Percentiles rank a stretch among this genome's conserved stretches.
Evolutionary conservation across 2,888 invertebrate species (phyloP).

Genomic region (Cataglyphis altisquamis): DNA sequence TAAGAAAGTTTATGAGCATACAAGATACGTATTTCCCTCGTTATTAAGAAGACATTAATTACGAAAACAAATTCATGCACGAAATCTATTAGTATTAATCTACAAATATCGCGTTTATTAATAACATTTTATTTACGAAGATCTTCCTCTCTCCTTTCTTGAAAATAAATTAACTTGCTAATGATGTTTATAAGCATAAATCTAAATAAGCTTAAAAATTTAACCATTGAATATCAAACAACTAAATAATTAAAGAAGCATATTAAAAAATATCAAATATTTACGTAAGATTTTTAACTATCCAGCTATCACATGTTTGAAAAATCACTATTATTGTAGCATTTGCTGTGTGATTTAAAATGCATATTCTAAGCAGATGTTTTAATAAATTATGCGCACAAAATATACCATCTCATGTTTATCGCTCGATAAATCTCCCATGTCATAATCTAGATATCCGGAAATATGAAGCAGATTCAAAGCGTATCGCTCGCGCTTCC

Average conservation of each 20-base stretch:
- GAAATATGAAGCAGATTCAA: conserved; percentile 32
- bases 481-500: conserved; percentile 24
- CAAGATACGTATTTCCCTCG: conserved; percentile 12
- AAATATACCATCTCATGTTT: background rate
- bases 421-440: conserved; percentile 27
- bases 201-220: background rate
- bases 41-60: conserved; percentile 37
- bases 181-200: too few species aligned
- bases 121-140: background rate
- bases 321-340: conserved; percentile 22
- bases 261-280: conserved; percentile 18
- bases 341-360: conserved; percentile 25
- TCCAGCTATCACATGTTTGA: background rate
- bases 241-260: background rate
- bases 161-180: background rate
- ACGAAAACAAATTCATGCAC: background rate
- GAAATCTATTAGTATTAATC: conserved; percentile 1
- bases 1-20: conserved; percentile 45
- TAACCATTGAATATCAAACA: background rate
- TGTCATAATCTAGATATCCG: conserved; percentile 42
- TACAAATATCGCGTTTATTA: background rate
- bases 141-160: background rate
- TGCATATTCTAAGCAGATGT: background rate
- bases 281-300: conserved; percentile 7
- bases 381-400: background rate